Percentiles rank a stretch among this genome's conserved stretches.
Evolutionary conservation across 2,888 invertebrate genomes (phyloP).

Genomic region (Hirtodrosophila histrioides): DNA sequence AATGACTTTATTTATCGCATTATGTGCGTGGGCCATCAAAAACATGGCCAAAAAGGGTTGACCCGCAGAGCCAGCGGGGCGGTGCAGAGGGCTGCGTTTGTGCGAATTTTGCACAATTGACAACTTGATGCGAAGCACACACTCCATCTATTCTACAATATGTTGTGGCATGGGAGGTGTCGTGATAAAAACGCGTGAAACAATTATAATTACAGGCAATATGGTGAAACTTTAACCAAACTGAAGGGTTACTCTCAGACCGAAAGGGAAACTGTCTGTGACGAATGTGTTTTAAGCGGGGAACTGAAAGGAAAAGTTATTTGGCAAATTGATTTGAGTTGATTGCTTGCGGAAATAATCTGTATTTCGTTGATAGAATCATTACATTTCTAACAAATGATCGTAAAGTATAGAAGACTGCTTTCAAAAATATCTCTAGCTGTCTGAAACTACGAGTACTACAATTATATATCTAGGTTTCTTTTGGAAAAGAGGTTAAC

Average conservation of each 20-base stretch:
- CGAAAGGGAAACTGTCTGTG: constrained; percentile 4
- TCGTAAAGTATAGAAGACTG: too few species aligned
- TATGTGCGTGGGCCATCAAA: constrained; percentile 50
- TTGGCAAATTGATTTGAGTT: constrained; percentile 8
- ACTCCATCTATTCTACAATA: constrained; percentile 19
- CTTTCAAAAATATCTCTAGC: too few species aligned
- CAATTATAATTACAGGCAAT: constrained; percentile 52
- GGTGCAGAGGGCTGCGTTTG: not conserved
- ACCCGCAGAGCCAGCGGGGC: not conserved
- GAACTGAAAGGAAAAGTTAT: too few species aligned
- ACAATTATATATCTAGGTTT: too few species aligned
- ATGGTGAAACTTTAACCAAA: constrained; percentile 22
- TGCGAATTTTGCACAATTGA: constrained; percentile 34
- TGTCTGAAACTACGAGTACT: too few species aligned
- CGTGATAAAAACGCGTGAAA: constrained; percentile 52
- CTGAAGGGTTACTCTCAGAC: constrained; percentile 16
- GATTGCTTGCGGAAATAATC: constrained; percentile 11
- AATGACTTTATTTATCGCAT: constrained; percentile 67
- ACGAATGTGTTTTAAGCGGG: too few species aligned
- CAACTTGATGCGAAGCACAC: constrained; percentile 48
- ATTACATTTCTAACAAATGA: constrained; percentile 1
- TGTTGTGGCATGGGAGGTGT: constrained; percentile 7
- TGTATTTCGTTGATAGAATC: constrained; percentile 13
- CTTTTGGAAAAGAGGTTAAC: too few species aligned
- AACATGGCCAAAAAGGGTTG: constrained; percentile 55